phyloP scores from a whole-genome alignment of 1,140 invertebrate species.

The Physella acuta region DNA sequence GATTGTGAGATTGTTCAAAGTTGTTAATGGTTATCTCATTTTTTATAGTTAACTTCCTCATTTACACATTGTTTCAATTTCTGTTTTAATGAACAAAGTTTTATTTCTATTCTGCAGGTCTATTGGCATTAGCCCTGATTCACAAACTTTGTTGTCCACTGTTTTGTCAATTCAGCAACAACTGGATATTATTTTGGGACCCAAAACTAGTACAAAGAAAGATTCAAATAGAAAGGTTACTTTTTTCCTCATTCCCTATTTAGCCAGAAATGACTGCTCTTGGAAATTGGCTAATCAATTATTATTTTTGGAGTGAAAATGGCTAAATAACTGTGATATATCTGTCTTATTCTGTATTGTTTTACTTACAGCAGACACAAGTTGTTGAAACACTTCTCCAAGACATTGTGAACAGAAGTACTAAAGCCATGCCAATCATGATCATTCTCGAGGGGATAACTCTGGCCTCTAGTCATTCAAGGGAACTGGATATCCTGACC shows the following conservation, averaged over 20 bases:
- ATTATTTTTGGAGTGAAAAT: neutral
- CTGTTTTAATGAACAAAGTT: no score
- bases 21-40: no score
- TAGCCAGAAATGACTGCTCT: no score
- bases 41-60: no score
- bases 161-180: slow-evolving; percentile 23
- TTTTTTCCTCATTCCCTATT: no score
- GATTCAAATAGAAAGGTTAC: no score
- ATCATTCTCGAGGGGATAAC: slow-evolving; percentile 17
- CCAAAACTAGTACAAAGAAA: no score
- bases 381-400: slow-evolving; percentile 5
- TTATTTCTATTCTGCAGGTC: neutral
- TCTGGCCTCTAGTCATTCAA: neutral
- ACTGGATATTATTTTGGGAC: slow-evolving; percentile 14
- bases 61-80: no score
- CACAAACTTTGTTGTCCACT: slow-evolving; percentile 3
- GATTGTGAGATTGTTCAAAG: no score
- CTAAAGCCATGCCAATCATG: neutral
- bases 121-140: slow-evolving; percentile 23
- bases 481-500: slow-evolving; percentile 20
- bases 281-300: neutral
- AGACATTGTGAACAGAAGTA: slow-evolving; percentile 18
- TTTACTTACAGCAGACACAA: neutral
- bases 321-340: neutral
- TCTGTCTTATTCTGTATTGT: neutral